These are phyloP conservation scores for Hypselothyrea guttata DNA, from an alignment of 2,888 invertebrate species.

Conservation along the genomic window DNA sequence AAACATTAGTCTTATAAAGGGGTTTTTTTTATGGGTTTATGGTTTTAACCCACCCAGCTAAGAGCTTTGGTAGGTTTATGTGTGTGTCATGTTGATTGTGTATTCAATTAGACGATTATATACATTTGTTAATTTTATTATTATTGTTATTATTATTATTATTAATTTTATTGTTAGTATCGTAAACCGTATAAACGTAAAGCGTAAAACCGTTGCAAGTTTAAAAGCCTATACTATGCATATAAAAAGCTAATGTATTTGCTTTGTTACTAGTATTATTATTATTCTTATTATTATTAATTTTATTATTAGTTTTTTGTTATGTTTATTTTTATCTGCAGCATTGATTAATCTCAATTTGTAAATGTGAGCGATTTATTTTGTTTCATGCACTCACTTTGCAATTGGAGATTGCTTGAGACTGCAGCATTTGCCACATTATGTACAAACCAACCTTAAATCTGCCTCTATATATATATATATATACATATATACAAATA, in stretches of 20 bases:
- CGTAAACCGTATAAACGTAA: conserved; percentile 31
- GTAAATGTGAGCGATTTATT: conserved; percentile 93
- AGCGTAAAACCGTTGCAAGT: conserved; percentile 22
- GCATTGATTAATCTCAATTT: conserved; percentile 97
- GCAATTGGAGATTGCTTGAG: conserved; percentile 82
- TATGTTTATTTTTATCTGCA: conserved; percentile 72
- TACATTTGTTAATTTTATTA: too few species aligned
- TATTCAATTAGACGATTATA: too few species aligned
- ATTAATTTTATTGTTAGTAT: too few species aligned
- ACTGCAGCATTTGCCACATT: conserved; percentile 76
- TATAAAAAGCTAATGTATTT: conserved; percentile 4
- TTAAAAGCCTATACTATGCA: conserved; percentile 8
- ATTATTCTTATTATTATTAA: background rate
- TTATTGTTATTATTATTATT: too few species aligned
- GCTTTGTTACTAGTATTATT: background rate
- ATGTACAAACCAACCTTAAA: conserved; percentile 30
- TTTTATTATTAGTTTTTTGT: conserved; percentile 5
- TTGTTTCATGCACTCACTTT: conserved; percentile 82
- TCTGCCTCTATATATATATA: background rate
- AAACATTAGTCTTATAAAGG: too few species aligned
- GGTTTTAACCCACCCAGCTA: too few species aligned
- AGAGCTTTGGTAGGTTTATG: too few species aligned
- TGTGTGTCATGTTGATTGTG: too few species aligned
- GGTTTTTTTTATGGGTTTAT: too few species aligned
- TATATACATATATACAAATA: conserved; percentile 14